Evolutionary conservation across 2,113 vertebrate species (phyloP), one percentile per base, ranked within the genome.

Genomic region (Cathartes aura): DNA sequence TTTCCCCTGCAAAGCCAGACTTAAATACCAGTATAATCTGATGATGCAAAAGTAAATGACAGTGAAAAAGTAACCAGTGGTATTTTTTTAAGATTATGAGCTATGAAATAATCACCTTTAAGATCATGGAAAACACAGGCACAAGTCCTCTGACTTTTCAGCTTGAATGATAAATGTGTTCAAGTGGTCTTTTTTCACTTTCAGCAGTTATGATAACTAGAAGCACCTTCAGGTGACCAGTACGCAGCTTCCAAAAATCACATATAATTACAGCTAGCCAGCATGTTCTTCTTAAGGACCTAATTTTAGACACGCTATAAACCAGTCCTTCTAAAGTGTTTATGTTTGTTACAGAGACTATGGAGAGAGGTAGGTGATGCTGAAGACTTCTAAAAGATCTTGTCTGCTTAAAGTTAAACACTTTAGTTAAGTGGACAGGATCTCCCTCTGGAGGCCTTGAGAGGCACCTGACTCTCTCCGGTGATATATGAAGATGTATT

Each of bases 361-460:
- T 18, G 43, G 34, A 79, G 26, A 83, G 32, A 82, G 24, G 16
- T 7, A 52, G 45, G 56, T 40, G 59, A 84, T 60, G 42, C 9
- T 75, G 43, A 85, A 89, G 43, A 7, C 16, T 87, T 91, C 36
- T 43, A 22, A 78, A 95, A 87, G 26, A 60, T 60, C 70, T 79
- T 64, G 24, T 32, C 40, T 76, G 15, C 50, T 79, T 43, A 26
- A 70, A 15, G 50, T 81, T 71, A 75, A 63, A 81, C 36, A 36
- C 24, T 55, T 81, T 2, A 70, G 27, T 84, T 50, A 56, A 56
- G 53, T 56, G 74, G 78, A 50, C 58, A 91, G 87, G 82, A 71
- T 94, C 93, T 95, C 96, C 93, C 93, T 92, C 97, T 97, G 92
- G 90, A 97, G 93, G 95, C 71, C 52, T 76, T 16, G 6, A 82